These are phyloP conservation scores for Acronicta aceris DNA, from an alignment of 2,888 invertebrate genomes.

Conservation along the genomic window DNA sequence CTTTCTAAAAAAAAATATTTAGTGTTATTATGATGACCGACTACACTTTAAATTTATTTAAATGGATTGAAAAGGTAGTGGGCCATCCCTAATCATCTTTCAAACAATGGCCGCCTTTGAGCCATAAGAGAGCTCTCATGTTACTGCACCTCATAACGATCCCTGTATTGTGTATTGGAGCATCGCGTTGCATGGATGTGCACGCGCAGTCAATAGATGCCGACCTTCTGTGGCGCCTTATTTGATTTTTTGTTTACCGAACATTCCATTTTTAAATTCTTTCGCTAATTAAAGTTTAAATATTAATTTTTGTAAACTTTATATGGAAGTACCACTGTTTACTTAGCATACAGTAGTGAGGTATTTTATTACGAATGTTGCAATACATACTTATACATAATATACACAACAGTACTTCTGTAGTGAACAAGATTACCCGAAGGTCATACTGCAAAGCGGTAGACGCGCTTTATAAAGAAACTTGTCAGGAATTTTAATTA, in stretches of 20 bases:
- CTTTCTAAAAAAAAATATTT: too few relatives aligned
- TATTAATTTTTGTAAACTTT: slow-evolving; percentile 17
- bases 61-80: not conserved
- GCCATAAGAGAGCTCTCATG: slow-evolving; percentile 38
- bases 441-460: slow-evolving; percentile 11
- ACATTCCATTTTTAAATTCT: slow-evolving; percentile 48
- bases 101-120: slow-evolving; percentile 50
- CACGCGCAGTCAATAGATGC: slow-evolving; percentile 58
- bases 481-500: slow-evolving; percentile 22
- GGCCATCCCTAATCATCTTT: slow-evolving; percentile 44
- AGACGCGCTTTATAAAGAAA: slow-evolving; percentile 9
- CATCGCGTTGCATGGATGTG: slow-evolving; percentile 49
- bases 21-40: too few relatives aligned
- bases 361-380: not conserved
- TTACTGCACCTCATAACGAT: slow-evolving; percentile 51
- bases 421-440: slow-evolving; percentile 1
- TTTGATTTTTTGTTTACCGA: slow-evolving; percentile 51
- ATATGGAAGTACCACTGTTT: slow-evolving; percentile 2
- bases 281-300: slow-evolving; percentile 26
- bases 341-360: slow-evolving; percentile 1
- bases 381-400: not conserved
- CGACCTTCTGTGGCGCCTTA: slow-evolving; percentile 63
- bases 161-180: slow-evolving; percentile 37
- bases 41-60: not conserved
- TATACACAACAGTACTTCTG: not conserved